phyloP scores from a whole-genome alignment of 2,888 invertebrate species.

The Drosophila formosana region DNA sequence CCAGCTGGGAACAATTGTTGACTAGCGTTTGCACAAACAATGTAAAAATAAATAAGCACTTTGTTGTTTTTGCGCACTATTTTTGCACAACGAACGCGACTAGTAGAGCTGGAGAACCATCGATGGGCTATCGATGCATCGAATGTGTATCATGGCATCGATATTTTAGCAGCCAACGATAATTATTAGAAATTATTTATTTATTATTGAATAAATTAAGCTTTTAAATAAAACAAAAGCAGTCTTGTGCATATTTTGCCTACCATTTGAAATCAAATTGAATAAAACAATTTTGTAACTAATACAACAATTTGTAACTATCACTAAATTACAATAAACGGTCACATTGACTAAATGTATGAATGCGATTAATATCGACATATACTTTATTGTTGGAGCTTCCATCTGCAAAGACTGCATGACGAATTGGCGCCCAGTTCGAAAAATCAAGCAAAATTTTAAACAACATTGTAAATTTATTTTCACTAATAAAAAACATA shows the following conservation, averaged over 20 bases:
- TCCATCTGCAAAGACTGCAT: conserved; percentile 10
- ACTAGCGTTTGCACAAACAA: conserved; percentile 11
- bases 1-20: not conserved
- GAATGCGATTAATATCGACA: not conserved
- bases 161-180: too few relatives aligned
- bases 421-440: not conserved
- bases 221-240: too few relatives aligned
- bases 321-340: not conserved
- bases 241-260: too few relatives aligned
- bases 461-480: conserved; percentile 54
- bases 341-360: not conserved
- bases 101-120: conserved; percentile 35
- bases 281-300: too few relatives aligned
- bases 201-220: too few relatives aligned
- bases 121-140: not conserved
- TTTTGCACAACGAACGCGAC: conserved; percentile 53
- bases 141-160: too few relatives aligned
- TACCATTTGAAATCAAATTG: too few relatives aligned
- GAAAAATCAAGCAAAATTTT: not conserved
- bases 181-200: too few relatives aligned
- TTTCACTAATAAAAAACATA: conserved; percentile 65
- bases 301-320: too few relatives aligned
- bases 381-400: conserved; percentile 16
- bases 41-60: conserved; percentile 18
- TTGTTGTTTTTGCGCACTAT: conserved; percentile 58